A percentile compares a stretch with the other conserved stretches of the same genome.
These are phyloP conservation scores for Chelonoidis abingdonii DNA, from an alignment of 2,113 vertebrate genomes.

Conservation along the genomic window DNA sequence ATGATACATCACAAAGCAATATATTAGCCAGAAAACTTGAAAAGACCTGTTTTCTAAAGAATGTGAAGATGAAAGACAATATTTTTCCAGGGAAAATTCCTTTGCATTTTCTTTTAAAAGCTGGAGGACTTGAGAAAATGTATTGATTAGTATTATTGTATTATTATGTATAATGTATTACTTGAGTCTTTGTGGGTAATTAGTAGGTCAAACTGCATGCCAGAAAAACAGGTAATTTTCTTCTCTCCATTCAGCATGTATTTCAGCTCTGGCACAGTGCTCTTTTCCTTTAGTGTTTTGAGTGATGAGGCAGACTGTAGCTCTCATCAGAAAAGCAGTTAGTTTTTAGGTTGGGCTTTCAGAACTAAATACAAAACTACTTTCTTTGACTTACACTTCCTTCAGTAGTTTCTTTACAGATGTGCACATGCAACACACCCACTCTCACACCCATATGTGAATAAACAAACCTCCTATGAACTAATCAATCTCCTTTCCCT, in stretches of 20 bases:
- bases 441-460: accelerated
- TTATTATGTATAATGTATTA: too few relatives aligned
- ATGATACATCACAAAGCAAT: slow-evolving; percentile 65
- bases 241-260: not conserved
- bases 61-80: slow-evolving; percentile 63
- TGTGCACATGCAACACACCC: not conserved
- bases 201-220: slow-evolving; percentile 17
- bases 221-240: slow-evolving; percentile 1
- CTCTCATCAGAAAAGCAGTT: not conserved
- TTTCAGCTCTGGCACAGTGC: not conserved
- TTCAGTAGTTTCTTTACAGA: not conserved
- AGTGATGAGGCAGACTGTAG: not conserved
- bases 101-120: slow-evolving; percentile 51
- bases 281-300: not conserved
- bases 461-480: not conserved
- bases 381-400: not conserved
- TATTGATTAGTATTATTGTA: slow-evolving; percentile 52
- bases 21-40: slow-evolving; percentile 62
- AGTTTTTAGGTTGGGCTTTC: not conserved
- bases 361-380: not conserved
- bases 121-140: slow-evolving; percentile 39
- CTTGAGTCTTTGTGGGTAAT: slow-evolving; percentile 43
- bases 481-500: not conserved
- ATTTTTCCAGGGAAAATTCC: slow-evolving; percentile 50
- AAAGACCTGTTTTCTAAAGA: slow-evolving; percentile 68